phyloP scores from a whole-genome alignment of 2,113 vertebrate genomes.

The Marmota monax region DNA sequence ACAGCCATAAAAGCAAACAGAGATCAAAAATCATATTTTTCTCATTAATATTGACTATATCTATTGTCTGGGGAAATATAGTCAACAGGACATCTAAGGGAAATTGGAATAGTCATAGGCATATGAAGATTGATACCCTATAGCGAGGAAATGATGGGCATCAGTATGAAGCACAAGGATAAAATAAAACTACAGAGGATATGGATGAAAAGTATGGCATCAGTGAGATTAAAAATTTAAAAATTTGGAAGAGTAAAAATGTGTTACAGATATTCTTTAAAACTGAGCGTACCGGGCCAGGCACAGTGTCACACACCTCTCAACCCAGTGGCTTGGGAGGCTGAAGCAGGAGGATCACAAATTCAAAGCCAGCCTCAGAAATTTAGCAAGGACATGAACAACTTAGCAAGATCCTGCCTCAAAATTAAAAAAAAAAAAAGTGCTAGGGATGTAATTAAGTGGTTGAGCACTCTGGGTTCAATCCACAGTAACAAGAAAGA shows the following conservation, averaged over 20 bases:
- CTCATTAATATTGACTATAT: not conserved
- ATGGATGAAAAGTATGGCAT: not conserved
- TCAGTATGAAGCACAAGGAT: not conserved
- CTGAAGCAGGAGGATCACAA: no score
- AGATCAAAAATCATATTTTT: not conserved
- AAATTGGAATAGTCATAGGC: not conserved
- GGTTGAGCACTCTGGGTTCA: no score
- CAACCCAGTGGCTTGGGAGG: no score
- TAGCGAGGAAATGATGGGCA: not conserved
- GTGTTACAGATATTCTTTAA: not conserved
- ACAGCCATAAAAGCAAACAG: not conserved
- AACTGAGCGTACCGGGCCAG: not conserved
- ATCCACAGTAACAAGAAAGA: no score
- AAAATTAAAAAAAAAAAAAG: no score
- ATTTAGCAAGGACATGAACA: no score
- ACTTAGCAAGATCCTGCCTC: no score
- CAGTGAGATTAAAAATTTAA: not conserved
- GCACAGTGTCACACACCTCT: no score
- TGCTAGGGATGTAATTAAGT: no score
- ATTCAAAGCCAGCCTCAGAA: no score
- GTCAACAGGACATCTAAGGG: not conserved
- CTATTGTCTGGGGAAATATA: not conserved
- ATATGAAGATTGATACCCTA: not conserved
- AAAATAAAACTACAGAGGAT: not conserved
- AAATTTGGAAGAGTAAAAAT: not conserved